Percentiles rank a stretch among this genome's conserved stretches.
Conservation (phyloP, 1,140 invertebrate species). For the Temnothorax curvispinosus region DNA sequence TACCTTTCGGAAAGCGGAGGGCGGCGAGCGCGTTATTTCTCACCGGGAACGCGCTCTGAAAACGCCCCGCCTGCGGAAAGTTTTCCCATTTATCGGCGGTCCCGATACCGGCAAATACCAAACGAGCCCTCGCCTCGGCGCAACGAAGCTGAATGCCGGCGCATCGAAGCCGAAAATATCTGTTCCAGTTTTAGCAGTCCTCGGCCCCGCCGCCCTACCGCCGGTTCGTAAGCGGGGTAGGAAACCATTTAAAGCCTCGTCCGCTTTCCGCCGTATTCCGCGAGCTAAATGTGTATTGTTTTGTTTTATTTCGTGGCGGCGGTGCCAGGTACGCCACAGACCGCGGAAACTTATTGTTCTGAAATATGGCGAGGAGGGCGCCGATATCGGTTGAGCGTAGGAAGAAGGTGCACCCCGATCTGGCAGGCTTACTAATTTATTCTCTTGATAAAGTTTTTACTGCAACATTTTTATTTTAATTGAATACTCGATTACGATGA, state of each 20-base stretch:
- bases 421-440: neutral
- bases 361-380: conserved; percentile 71
- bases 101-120: conserved; percentile 73
- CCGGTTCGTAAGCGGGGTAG: conserved; percentile 41
- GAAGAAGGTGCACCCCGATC: neutral
- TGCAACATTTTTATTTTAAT: neutral
- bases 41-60: conserved; percentile 43
- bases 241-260: conserved; percentile 69
- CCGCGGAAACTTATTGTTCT: conserved; percentile 68
- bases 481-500: neutral
- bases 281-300: conserved; percentile 77
- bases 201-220: conserved; percentile 37
- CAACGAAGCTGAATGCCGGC: conserved; percentile 55
- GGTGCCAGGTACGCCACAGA: conserved; percentile 72
- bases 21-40: conserved; percentile 27
- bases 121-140: conserved; percentile 61
- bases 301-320: conserved; percentile 79
- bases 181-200: conserved; percentile 78
- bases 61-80: conserved; percentile 72
- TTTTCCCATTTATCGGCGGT: conserved; percentile 79
- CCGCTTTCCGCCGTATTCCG: conserved; percentile 52
- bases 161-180: conserved; percentile 78
- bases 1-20: conserved; percentile 63
- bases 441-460: neutral
- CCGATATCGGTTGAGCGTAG: neutral